These are phyloP conservation scores for Capromys pilorides DNA, from an alignment of 2,797 vertebrate species.

Conservation along the genomic window DNA sequence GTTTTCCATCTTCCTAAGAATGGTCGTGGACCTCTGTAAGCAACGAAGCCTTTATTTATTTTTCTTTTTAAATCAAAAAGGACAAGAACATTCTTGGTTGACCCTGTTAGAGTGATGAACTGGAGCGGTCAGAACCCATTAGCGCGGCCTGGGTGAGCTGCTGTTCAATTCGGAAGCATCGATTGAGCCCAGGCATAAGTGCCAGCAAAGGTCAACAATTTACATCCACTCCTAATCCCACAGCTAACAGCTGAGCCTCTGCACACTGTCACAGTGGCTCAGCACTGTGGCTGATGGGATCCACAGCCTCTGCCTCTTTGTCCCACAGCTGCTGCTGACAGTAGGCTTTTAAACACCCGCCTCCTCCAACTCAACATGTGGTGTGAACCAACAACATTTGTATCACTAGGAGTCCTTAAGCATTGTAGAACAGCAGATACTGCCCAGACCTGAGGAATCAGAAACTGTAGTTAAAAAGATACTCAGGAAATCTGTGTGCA, in stretches of 20 bases:
- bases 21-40: neutral
- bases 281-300: neutral
- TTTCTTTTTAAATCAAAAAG: neutral
- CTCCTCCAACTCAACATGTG: neutral
- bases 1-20: slow-evolving; percentile 31
- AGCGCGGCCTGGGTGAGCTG: slow-evolving; percentile 22
- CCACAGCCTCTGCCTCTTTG: neutral
- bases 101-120: slow-evolving; percentile 51
- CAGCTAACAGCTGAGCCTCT: neutral
- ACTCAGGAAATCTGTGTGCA: neutral
- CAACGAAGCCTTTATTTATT: neutral
- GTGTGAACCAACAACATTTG: neutral
- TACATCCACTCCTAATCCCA: neutral
- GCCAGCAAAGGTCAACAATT: slow-evolving; percentile 25
- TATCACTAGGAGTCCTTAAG: neutral
- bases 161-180: slow-evolving; percentile 48
- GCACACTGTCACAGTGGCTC: neutral
- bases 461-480: neutral
- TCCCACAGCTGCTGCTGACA: neutral
- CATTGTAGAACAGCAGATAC: neutral
- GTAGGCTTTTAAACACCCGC: neutral
- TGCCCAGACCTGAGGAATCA: neutral
- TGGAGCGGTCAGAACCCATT: slow-evolving; percentile 56
- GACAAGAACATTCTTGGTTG: slow-evolving; percentile 30
- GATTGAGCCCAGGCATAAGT: neutral